A percentile compares a stretch with the other conserved stretches of the same genome.
These are phyloP conservation scores for Hoplodrina blanda DNA, from an alignment of 2,888 invertebrate species.

Conservation along the genomic window DNA sequence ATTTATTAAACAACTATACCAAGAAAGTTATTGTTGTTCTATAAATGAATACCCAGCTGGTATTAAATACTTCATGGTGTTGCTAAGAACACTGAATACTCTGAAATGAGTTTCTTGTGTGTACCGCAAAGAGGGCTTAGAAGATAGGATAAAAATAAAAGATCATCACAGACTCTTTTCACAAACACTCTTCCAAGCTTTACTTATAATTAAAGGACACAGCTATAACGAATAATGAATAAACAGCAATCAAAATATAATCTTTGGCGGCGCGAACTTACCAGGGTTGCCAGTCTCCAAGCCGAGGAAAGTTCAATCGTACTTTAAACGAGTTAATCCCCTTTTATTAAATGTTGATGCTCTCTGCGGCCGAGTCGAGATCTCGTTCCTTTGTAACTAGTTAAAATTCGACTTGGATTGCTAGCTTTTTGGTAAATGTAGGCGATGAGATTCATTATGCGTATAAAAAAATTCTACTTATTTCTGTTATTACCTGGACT, in stretches of 20 bases:
- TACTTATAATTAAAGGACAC: slow-evolving; percentile 61
- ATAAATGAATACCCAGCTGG: background rate
- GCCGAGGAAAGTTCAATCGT: slow-evolving; percentile 82
- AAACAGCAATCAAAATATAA: slow-evolving; percentile 75
- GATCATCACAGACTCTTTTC: background rate
- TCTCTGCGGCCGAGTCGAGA: slow-evolving; percentile 74
- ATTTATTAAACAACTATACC: slow-evolving; percentile 22
- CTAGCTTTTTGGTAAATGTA: slow-evolving; percentile 47
- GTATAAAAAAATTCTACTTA: background rate
- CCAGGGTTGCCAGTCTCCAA: slow-evolving; percentile 72
- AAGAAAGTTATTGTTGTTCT: slow-evolving; percentile 15
- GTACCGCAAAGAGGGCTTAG: too few species aligned
- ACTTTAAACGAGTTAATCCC: slow-evolving; percentile 88
- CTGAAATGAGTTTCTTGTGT: background rate
- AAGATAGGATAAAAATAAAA: background rate
- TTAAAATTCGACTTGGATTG: slow-evolving; percentile 56
- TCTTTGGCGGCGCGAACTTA: slow-evolving; percentile 69
- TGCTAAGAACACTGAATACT: background rate
- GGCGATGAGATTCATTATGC: slow-evolving; percentile 29
- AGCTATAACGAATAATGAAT: slow-evolving; percentile 68
- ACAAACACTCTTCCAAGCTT: slow-evolving; percentile 32
- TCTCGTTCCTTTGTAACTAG: slow-evolving; percentile 77
- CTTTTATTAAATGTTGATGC: slow-evolving; percentile 89
- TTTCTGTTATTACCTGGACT: background rate
- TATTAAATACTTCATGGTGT: slow-evolving; percentile 8